Evolutionary conservation across 2,888 invertebrate species (phyloP).

Genomic region (Drosophila eohydei): DNA sequence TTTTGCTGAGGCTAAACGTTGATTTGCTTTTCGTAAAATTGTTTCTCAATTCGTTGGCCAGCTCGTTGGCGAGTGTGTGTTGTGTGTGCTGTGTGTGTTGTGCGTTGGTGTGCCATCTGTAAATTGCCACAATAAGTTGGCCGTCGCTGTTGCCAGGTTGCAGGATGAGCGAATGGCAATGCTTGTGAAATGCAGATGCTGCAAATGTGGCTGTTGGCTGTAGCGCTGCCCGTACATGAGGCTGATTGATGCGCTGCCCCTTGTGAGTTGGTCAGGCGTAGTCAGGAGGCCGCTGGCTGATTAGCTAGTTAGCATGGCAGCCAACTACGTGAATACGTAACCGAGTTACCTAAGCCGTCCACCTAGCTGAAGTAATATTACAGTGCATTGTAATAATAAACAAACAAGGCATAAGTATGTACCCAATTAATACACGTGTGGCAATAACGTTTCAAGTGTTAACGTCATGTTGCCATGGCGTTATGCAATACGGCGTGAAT

Average conservation of each 20-base stretch:
- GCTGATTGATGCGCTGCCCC: constrained; percentile 41
- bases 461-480: neutral
- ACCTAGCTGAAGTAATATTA: constrained; percentile 2
- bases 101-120: constrained; percentile 40
- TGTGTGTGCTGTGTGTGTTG: constrained; percentile 10
- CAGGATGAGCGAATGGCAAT: constrained; percentile 35
- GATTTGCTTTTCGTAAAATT: constrained; percentile 74
- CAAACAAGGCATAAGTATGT: neutral
- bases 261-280: constrained; percentile 23
- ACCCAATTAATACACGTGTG: neutral
- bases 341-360: constrained; percentile 38
- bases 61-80: constrained; percentile 45
- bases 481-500: neutral
- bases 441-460: constrained; percentile 4
- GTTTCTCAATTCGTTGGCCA: constrained; percentile 72
- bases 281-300: constrained; percentile 2
- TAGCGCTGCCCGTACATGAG: neutral
- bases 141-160: constrained; percentile 35
- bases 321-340: constrained; percentile 38
- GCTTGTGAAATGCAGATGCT: constrained; percentile 23
- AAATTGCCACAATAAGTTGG: constrained; percentile 73
- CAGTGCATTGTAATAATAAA: constrained; percentile 7
- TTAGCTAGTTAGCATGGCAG: constrained; percentile 36
- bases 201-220: constrained; percentile 5
- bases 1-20: constrained; percentile 60